Conservation (phyloP, 2,113 vertebrate species). For the Toxotes jaculatrix region DNA sequence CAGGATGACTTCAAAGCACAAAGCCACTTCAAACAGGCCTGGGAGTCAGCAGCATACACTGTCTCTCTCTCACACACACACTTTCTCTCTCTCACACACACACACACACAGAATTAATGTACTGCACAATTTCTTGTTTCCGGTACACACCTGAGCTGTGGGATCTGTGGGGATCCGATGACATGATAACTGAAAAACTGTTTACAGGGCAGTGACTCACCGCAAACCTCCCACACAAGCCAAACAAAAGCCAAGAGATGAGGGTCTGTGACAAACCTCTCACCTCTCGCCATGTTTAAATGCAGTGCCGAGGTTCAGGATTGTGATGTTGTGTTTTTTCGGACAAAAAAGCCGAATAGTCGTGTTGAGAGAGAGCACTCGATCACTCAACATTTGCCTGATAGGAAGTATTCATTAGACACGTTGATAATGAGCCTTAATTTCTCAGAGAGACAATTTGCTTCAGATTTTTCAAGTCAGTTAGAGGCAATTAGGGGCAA, state of each 20-base stretch:
- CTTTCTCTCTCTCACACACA: constrained; percentile 13
- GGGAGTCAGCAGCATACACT: constrained; percentile 56
- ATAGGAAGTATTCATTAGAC: constrained; percentile 31
- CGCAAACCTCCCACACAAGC: constrained; percentile 49
- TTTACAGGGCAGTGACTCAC: constrained; percentile 65
- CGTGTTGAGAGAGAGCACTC: neutral
- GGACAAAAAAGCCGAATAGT: neutral
- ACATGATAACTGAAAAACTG: constrained; percentile 23
- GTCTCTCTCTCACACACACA: constrained; percentile 14
- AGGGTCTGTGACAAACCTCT: constrained; percentile 4
- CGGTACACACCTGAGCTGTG: constrained; percentile 21
- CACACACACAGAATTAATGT: constrained; percentile 27
- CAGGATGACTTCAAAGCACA: constrained; percentile 80
- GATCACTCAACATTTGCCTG: neutral
- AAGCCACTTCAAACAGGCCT: constrained; percentile 81
- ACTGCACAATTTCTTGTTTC: constrained; percentile 19
- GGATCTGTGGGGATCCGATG: constrained; percentile 29
- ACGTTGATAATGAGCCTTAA: neutral
- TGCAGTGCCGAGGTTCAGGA: neutral
- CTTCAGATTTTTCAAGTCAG: neutral
- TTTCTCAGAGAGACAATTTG: neutral
- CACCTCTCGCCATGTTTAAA: neutral
- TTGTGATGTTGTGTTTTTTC: neutral
- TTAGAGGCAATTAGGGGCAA: neutral
- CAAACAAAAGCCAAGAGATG: constrained; percentile 58